Conservation (phyloP, 2,113 vertebrate species). For the Indicator maculatus region DNA sequence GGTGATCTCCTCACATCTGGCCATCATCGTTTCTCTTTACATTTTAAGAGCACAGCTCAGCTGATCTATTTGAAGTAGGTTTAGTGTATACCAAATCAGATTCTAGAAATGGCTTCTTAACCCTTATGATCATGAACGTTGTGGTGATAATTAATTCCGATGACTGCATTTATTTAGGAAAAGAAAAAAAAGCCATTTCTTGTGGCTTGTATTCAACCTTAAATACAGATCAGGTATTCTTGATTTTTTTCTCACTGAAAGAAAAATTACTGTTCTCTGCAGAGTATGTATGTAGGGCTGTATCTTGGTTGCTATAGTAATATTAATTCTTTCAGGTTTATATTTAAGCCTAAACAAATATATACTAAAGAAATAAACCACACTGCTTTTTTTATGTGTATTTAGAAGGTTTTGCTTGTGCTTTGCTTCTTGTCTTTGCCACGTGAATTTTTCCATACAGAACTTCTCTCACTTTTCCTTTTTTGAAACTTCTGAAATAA, state of each 20-base stretch:
- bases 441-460: neutral
- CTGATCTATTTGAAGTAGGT: neutral
- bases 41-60: neutral
- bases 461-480: neutral
- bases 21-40: neutral
- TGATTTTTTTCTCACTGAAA: neutral
- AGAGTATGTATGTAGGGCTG: neutral
- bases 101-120: neutral
- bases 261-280: neutral
- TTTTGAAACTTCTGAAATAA: neutral
- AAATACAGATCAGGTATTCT: neutral
- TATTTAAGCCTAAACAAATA: neutral
- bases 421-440: neutral
- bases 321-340: slow-evolving; percentile 6
- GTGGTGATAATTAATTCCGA: neutral
- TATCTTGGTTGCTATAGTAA: slow-evolving; percentile 34
- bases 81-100: neutral
- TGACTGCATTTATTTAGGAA: neutral
- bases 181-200: neutral
- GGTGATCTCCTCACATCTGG: neutral
- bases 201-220: neutral
- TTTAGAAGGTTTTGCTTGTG: neutral
- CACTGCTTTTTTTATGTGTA: neutral
- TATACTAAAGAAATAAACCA: neutral
- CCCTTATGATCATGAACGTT: neutral